These are phyloP conservation scores for Macroglossus sobrinus DNA, from an alignment of 2,113 vertebrate species.

Conservation along the genomic window DNA sequence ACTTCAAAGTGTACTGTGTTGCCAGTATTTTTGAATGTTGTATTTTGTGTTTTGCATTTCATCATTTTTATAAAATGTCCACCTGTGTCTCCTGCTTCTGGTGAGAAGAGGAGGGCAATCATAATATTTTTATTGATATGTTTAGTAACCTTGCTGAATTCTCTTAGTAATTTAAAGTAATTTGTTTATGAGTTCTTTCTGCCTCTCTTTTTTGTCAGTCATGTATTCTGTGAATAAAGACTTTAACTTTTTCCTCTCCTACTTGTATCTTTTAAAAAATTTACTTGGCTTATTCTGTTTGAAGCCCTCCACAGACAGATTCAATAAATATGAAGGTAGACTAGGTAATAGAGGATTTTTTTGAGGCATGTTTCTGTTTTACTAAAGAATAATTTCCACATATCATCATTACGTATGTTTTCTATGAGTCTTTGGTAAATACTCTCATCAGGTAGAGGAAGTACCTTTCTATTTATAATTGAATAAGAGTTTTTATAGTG, in stretches of 20 bases:
- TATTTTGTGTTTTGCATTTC: not conserved
- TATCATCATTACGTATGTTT: not conserved
- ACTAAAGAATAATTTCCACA: not conserved
- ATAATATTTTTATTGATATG: not conserved
- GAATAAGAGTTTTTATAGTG: not conserved
- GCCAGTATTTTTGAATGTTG: not conserved
- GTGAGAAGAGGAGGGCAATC: not conserved
- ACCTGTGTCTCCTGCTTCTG: not conserved
- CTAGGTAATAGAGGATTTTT: not conserved
- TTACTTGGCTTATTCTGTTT: not conserved
- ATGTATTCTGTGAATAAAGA: not conserved
- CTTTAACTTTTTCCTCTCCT: not conserved
- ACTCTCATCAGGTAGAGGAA: not conserved
- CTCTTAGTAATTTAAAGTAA: not conserved
- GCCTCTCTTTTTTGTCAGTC: not conserved
- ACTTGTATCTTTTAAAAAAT: not conserved
- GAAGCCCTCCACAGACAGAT: not conserved
- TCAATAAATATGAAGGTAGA: not conserved
- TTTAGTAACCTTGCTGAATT: not conserved
- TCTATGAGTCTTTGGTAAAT: not conserved
- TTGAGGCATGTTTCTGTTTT: not conserved
- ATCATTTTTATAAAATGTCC: not conserved
- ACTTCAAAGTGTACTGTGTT: not conserved
- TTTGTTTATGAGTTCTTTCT: not conserved
- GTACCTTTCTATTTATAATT: not conserved